A percentile compares a stretch with the other conserved stretches of the same genome.
phyloP scores from a whole-genome alignment of 2,797 vertebrate genomes.

The Podargus strigoides region DNA sequence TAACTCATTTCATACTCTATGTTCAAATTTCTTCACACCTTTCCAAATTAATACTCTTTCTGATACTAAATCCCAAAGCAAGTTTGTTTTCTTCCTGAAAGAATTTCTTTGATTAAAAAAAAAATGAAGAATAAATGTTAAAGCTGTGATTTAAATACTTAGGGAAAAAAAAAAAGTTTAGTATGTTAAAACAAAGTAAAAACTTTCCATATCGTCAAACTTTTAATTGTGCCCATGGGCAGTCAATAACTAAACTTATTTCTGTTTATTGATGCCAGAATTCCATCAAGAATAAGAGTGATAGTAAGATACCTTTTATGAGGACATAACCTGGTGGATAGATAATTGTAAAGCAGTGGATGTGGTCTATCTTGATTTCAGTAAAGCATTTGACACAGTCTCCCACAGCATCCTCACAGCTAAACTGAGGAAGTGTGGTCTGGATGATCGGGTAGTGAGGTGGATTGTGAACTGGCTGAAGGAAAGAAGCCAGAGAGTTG shows the following conservation, averaged over 20 bases:
- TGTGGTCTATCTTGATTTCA: too few relatives aligned
- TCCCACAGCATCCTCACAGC: too few relatives aligned
- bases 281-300: neutral
- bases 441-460: too few relatives aligned
- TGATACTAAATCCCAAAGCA: neutral
- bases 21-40: neutral
- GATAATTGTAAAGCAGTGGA: too few relatives aligned
- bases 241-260: conserved; percentile 5
- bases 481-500: too few relatives aligned
- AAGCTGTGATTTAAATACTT: conserved; percentile 7
- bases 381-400: too few relatives aligned
- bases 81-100: conserved; percentile 5
- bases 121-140: neutral
- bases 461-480: too few relatives aligned
- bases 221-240: neutral
- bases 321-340: too few relatives aligned
- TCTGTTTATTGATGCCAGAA: conserved; percentile 23
- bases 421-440: too few relatives aligned
- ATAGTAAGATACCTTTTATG: neutral
- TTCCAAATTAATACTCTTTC: neutral
- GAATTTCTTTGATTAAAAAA: neutral
- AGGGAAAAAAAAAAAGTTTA: neutral
- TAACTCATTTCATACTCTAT: neutral
- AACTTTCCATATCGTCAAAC: neutral
- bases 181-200: neutral